Evolutionary conservation across 2,797 vertebrate species (phyloP), one percentile per base, ranked within the genome.

Genomic region (Myotis daubentonii): DNA sequence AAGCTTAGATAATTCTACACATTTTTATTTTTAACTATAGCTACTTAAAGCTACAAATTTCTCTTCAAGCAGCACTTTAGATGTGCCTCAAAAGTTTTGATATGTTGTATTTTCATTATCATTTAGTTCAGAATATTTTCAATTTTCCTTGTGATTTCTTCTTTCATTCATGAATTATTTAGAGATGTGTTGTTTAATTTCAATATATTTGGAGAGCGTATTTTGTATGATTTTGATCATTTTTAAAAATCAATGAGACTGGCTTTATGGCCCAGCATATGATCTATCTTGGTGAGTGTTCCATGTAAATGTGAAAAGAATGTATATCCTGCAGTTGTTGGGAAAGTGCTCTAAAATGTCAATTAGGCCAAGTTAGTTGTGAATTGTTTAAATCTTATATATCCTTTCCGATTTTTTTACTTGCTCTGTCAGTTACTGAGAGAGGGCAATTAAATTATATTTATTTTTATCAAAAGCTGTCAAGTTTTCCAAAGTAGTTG

Each of bases 111-210:
- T 81, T 88, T 91, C 30, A 55, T 57, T 76, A 41, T 62, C 15
- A 44, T 80, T 92, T 51, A 12, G 57, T 60, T 60, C 10, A 60
- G 23, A 60, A 60, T 79, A 74, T 38, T 60, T 92, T 74, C 22
- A 57, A 23, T 78, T 79, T 93, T 83, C n/a, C 23, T 55, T 88
- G 8, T 82, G 70, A 72, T 89, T 89, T 92, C 87, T 88, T 87
- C 36, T 88, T 92, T 92, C 16, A 76, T 79, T 81, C 33, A 41
- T 85, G 23, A 23, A 8, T 78, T 83, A 60, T 94, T 92, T 85
- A 88, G 44, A 70, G 68, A 8, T 49, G 10, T 49, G 19, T 70
- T 74, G 28, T 33, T 75, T 65, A 88, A 65, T 81, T 88, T 81
- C 22, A 15, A 81, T 53, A 28, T 65, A 95, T 41, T 88, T 88